Percentiles rank a stretch among this genome's conserved stretches.
phyloP scores from a whole-genome alignment of 2,797 vertebrate genomes.

The Rhabdomys pumilio region DNA sequence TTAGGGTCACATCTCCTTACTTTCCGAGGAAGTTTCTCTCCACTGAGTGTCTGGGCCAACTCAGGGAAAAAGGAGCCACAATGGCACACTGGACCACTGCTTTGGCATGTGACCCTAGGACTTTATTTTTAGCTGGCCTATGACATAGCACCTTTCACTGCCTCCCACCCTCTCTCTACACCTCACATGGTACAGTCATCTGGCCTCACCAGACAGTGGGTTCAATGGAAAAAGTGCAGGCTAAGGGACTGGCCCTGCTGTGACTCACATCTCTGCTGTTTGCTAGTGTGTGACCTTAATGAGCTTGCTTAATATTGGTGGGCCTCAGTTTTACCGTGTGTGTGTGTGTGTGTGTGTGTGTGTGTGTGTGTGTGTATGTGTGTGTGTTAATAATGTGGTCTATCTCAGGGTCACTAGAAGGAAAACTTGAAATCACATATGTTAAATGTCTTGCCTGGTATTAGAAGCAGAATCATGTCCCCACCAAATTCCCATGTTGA shows the following conservation, averaged over 20 bases:
- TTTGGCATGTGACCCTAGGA: background rate
- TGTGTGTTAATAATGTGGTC: background rate
- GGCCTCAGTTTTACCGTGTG: background rate
- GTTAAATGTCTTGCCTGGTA: background rate
- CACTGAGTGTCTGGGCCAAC: background rate
- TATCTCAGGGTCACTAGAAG: background rate
- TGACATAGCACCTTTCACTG: background rate
- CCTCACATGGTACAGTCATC: background rate
- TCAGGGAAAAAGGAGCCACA: background rate
- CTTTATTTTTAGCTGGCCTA: conserved; percentile 37
- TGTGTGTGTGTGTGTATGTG: background rate
- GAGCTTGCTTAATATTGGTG: background rate
- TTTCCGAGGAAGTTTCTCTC: background rate
- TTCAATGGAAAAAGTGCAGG: background rate
- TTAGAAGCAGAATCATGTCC: background rate
- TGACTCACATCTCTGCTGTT: background rate
- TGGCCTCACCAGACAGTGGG: background rate
- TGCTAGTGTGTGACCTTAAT: background rate
- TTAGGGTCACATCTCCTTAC: background rate
- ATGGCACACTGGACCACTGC: too few relatives aligned
- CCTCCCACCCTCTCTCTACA: background rate
- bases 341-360: background rate
- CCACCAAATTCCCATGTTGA: background rate
- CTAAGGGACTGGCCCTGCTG: background rate
- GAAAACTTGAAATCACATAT: background rate